Evolutionary conservation across 2,888 invertebrate species (phyloP).

Genomic region (Lucinisca nassula): DNA sequence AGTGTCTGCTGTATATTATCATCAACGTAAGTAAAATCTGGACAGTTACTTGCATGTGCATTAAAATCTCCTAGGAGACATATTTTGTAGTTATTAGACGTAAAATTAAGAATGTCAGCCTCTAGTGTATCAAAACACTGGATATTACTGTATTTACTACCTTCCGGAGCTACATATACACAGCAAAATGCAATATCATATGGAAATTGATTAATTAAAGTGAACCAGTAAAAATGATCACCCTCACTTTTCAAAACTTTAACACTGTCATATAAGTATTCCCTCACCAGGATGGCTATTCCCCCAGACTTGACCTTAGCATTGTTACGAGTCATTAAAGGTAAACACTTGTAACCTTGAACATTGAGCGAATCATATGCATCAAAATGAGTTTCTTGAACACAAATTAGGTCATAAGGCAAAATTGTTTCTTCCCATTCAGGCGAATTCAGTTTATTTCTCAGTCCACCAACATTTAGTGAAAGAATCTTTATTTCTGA

Average conservation of each 20-base stretch:
- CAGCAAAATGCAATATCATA: not conserved
- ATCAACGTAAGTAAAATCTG: not conserved
- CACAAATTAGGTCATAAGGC: no score
- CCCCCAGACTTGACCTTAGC: no score
- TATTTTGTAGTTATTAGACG: not conserved
- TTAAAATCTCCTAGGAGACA: conserved; percentile 1
- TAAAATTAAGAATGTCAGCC: not conserved
- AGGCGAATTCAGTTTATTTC: no score
- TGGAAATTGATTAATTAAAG: not conserved
- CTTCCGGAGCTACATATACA: not conserved
- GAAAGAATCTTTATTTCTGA: no score
- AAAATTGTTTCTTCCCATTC: no score
- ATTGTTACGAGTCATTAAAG: no score
- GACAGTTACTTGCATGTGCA: not conserved
- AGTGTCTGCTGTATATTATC: not conserved
- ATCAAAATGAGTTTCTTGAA: no score
- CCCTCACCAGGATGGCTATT: no score
- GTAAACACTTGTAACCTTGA: no score
- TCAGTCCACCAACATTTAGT: no score
- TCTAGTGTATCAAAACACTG: not conserved
- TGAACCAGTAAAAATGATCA: conserved; percentile 8
- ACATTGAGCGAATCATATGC: no score
- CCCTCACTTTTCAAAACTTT: not conserved
- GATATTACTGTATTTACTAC: not conserved
- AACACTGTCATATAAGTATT: not conserved